phyloP scores from a whole-genome alignment of 1,140 invertebrate species.

The Trinorchestia longiramus region DNA sequence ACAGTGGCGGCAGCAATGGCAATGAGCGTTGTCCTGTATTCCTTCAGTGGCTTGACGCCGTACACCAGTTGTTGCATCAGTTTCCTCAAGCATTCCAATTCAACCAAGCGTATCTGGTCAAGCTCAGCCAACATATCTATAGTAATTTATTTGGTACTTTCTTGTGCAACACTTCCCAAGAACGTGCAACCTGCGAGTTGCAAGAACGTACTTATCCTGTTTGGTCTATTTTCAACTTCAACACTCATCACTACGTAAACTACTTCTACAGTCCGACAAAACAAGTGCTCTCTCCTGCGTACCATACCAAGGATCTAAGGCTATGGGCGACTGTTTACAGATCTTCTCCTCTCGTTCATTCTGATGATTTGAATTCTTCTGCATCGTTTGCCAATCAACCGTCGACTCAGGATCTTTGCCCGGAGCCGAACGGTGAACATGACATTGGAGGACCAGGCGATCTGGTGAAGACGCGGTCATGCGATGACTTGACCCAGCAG shows the following conservation, averaged over 20 bases:
- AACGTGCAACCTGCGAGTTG: slow-evolving; percentile 79
- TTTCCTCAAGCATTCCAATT: slow-evolving; percentile 96
- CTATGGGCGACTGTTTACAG: slow-evolving; percentile 6
- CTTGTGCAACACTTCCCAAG: slow-evolving; percentile 88
- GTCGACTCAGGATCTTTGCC: slow-evolving; percentile 30
- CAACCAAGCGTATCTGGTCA: slow-evolving; percentile 92
- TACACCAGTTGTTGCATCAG: slow-evolving; percentile 90
- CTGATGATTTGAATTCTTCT: neutral
- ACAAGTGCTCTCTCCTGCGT: slow-evolving; percentile 67
- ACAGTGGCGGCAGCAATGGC: slow-evolving; percentile 83
- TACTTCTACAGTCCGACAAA: slow-evolving; percentile 79
- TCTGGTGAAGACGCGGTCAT: slow-evolving; percentile 55
- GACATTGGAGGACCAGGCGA: neutral
- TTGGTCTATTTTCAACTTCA: slow-evolving; percentile 83
- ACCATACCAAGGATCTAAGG: slow-evolving; percentile 46
- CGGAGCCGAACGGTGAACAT: slow-evolving; percentile 18
- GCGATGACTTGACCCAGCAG: slow-evolving; percentile 52
- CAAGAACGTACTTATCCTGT: slow-evolving; percentile 84
- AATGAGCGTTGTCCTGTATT: slow-evolving; percentile 97
- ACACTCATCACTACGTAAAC: slow-evolving; percentile 83
- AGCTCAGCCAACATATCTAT: slow-evolving; percentile 93
- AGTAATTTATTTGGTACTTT: slow-evolving; percentile 98
- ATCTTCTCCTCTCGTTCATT: slow-evolving; percentile 28
- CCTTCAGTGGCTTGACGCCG: slow-evolving; percentile 96
- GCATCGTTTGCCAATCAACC: slow-evolving; percentile 26